Evolutionary conservation across 2,888 invertebrate genomes (phyloP).

Genomic region (Galeopsomyia nigrocyanea): DNA sequence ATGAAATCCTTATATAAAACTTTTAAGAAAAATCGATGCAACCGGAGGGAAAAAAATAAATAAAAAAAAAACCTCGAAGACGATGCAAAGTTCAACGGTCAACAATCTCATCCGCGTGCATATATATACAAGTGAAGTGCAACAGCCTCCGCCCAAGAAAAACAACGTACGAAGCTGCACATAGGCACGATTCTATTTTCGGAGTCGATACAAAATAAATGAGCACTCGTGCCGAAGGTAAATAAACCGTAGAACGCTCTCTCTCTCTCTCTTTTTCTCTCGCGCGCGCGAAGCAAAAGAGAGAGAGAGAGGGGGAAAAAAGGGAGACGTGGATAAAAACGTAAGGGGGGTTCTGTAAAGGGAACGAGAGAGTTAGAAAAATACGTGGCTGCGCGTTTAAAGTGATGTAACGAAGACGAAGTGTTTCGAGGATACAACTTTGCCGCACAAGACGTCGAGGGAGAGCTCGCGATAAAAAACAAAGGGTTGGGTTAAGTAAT

Average conservation of each 20-base stretch:
- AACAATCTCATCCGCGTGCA: slow-evolving; percentile 11
- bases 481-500: too few species aligned
- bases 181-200: slow-evolving; percentile 25
- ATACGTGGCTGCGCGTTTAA: slow-evolving; percentile 5
- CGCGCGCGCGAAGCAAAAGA: neutral
- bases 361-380: slow-evolving; percentile 14
- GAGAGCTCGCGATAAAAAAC: too few species aligned
- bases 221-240: slow-evolving; percentile 22
- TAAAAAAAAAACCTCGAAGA: too few species aligned
- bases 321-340: slow-evolving; percentile 13
- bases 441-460: too few species aligned
- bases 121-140: neutral
- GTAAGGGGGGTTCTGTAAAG: neutral
- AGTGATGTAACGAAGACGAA: slow-evolving; percentile 6
- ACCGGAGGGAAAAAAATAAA: too few species aligned
- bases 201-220: slow-evolving; percentile 38
- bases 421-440: neutral
- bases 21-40: too few species aligned
- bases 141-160: slow-evolving; percentile 14
- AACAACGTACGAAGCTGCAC: neutral
- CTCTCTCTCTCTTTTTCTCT: too few species aligned
- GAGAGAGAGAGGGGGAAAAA: neutral
- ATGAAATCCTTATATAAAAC: too few species aligned
- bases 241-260: slow-evolving; percentile 18
- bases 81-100: neutral